Evolutionary conservation across 2,113 vertebrate species (phyloP).

Genomic region (Campylorhamphus procurvoides): DNA sequence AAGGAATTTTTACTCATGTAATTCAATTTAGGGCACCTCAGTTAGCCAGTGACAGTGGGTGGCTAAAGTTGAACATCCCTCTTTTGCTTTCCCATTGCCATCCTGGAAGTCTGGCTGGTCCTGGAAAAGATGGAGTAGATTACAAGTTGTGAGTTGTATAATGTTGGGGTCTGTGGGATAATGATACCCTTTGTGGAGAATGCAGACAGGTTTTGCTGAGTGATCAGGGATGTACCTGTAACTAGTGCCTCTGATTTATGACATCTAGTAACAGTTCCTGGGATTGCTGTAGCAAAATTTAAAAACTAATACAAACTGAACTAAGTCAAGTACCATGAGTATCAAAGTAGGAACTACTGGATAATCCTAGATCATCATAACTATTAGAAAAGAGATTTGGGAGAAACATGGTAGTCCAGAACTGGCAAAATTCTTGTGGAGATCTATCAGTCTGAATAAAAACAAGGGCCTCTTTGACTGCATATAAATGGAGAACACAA

Average conservation of each 20-base stretch:
- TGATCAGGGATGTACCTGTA: neutral
- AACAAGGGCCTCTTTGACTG: neutral
- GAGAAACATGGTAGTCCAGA: neutral
- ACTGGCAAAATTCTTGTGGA: neutral
- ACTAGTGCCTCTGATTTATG: neutral
- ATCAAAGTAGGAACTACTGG: neutral
- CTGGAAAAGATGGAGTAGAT: neutral
- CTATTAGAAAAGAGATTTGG: neutral
- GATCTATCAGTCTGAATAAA: neutral
- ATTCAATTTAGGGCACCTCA: neutral
- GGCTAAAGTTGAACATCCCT: neutral
- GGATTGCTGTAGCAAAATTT: neutral
- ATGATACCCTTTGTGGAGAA: neutral
- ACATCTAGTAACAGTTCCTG: neutral
- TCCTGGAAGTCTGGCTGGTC: neutral
- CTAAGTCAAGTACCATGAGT: neutral
- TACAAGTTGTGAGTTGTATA: neutral
- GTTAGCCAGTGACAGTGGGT: neutral
- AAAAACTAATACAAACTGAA: neutral
- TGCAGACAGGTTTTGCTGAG: neutral
- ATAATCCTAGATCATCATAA: neutral
- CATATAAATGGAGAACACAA: neutral
- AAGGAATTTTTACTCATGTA: neutral
- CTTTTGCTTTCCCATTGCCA: neutral
- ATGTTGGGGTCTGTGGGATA: neutral